A percentile compares a stretch with the other conserved stretches of the same genome.
phyloP scores from a whole-genome alignment of 35 echinoderm and acorn worm species.

The Diadema setosum region DNA sequence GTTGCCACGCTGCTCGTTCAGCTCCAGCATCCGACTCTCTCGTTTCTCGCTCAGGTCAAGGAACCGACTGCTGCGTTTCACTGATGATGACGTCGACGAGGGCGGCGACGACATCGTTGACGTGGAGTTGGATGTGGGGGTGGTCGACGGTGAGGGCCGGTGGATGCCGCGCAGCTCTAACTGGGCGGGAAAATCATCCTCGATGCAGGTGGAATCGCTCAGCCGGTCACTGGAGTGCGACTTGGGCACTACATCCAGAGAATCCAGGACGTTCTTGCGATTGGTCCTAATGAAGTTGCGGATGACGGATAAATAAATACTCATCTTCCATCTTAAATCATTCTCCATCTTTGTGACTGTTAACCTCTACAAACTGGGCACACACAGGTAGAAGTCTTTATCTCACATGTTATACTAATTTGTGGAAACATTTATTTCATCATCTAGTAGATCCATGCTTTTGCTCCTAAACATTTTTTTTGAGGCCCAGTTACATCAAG shows the following conservation, averaged over 20 bases:
- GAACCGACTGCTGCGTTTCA: conserved; percentile 60
- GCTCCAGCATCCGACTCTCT: conserved; percentile 83
- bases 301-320: not conserved
- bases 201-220: conserved; percentile 17
- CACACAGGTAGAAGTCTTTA: no score
- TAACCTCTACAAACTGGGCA: no score
- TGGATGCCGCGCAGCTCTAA: not conserved
- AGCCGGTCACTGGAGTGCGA: conserved; percentile 9
- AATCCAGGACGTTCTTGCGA: not conserved
- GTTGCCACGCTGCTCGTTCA: conserved; percentile 78
- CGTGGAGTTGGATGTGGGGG: not conserved
- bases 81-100: conserved; percentile 14
- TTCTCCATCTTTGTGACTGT: no score
- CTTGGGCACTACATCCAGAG: not conserved
- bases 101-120: not conserved
- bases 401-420: no score
- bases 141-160: not conserved
- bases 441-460: no score
- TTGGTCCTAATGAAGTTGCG: not conserved
- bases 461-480: no score
- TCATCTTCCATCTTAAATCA: no score
- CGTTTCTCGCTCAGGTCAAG: conserved; percentile 88
- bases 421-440: no score
- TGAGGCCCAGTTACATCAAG: no score
- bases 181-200: not conserved